phyloP scores from a whole-genome alignment of 2,113 vertebrate genomes.

The Notarius lentiginosus region DNA sequence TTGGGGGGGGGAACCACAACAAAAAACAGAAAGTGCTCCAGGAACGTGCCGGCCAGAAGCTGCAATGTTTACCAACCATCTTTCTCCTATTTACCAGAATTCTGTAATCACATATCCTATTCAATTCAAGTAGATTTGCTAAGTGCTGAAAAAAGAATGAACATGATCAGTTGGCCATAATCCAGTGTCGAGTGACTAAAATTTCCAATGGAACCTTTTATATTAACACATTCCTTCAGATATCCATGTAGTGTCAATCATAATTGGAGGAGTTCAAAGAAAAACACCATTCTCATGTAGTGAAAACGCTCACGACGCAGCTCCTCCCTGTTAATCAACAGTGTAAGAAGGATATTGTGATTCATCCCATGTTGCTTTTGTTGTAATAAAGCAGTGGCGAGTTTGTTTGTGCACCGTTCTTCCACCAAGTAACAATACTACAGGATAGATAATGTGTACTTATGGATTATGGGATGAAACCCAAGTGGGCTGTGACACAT shows the following conservation, averaged over 20 bases:
- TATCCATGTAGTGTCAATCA: conserved; percentile 47
- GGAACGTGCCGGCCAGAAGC: conserved; percentile 52
- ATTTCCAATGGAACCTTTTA: conserved; percentile 45
- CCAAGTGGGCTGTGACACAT: not conserved
- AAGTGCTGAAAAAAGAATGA: conserved; percentile 55
- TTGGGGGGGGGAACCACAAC: conserved; percentile 48
- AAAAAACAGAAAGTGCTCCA: conserved; percentile 66
- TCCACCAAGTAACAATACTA: conserved; percentile 27
- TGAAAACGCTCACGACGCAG: conserved; percentile 52
- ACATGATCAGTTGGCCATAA: conserved; percentile 51
- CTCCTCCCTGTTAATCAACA: conserved; percentile 16
- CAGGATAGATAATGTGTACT: conserved; percentile 16
- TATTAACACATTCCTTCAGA: conserved; percentile 58
- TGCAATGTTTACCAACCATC: not conserved
- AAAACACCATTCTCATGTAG: conserved; percentile 48
- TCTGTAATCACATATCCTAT: conserved; percentile 42
- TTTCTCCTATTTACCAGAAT: conserved; percentile 10
- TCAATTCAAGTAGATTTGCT: conserved; percentile 70
- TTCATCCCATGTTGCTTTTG: not conserved
- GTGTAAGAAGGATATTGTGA: conserved; percentile 7
- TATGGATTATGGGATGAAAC: not conserved
- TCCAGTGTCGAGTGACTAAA: conserved; percentile 66
- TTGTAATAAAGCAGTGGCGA: not conserved
- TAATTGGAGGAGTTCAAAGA: conserved; percentile 29
- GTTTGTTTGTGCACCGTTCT: not conserved